A percentile compares a stretch with the other conserved stretches of the same genome.
These are phyloP conservation scores for Mimas tiliae DNA, from an alignment of 2,888 invertebrate genomes.

Conservation along the genomic window DNA sequence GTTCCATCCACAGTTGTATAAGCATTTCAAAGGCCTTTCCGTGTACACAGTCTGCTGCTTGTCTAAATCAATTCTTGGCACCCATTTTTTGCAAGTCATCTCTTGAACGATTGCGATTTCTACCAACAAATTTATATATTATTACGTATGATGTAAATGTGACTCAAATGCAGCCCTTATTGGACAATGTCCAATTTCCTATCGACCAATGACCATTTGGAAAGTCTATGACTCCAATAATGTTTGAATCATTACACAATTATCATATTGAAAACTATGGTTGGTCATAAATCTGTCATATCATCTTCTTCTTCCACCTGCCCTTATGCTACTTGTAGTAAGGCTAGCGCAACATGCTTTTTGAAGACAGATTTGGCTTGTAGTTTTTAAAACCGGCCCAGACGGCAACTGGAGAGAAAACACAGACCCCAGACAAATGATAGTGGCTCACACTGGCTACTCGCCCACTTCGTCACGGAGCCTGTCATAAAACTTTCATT, in stretches of 20 bases:
- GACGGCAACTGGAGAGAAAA: too few species aligned
- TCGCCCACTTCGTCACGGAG: too few species aligned
- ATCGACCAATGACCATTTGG: conserved; percentile 11
- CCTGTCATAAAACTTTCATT: neutral
- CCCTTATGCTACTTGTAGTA: too few species aligned
- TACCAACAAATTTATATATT: neutral
- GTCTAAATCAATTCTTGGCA: conserved; percentile 1
- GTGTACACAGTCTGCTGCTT: neutral
- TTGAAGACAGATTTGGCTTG: too few species aligned
- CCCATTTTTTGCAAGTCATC: neutral
- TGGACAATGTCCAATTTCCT: neutral
- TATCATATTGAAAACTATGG: too few species aligned
- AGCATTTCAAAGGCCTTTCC: neutral
- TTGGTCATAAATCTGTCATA: too few species aligned
- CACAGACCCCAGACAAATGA: too few species aligned
- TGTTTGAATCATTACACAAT: too few species aligned
- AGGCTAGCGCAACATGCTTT: too few species aligned
- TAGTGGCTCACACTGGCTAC: too few species aligned
- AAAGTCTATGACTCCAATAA: neutral
- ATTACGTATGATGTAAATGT: neutral
- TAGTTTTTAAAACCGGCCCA: too few species aligned
- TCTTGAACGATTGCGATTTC: neutral
- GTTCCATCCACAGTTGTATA: neutral
- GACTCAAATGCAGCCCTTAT: neutral
- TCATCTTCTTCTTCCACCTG: too few species aligned